Conservation (phyloP, 2,113 vertebrate genomes). For the Procavia capensis region DNA sequence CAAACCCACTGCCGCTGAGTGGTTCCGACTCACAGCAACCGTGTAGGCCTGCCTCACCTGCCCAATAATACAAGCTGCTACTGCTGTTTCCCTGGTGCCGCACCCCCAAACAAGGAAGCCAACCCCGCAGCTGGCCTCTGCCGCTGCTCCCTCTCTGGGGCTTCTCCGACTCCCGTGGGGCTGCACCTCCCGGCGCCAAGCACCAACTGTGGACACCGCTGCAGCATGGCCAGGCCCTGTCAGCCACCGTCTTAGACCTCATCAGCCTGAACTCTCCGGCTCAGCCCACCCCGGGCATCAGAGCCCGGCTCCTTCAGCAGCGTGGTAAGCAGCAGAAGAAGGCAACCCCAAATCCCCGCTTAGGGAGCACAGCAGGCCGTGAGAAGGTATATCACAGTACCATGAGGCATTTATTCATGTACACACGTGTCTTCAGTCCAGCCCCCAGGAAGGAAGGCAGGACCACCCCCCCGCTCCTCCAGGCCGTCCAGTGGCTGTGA, state of each 20-base stretch:
- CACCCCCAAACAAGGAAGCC: background rate
- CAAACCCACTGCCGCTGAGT: too few relatives aligned
- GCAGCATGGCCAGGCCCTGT: background rate
- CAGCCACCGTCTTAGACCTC: background rate
- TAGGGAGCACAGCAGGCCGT: background rate
- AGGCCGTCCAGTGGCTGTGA: background rate
- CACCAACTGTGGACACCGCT: background rate
- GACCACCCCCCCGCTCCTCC: constrained; percentile 2
- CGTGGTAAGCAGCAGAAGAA: background rate
- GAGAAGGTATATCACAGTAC: background rate
- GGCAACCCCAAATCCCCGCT: background rate
- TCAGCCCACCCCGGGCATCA: background rate
- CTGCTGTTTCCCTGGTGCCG: background rate
- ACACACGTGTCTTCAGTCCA: background rate
- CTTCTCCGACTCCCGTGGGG: background rate
- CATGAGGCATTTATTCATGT: background rate
- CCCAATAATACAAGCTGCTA: background rate
- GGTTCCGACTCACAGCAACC: too few relatives aligned
- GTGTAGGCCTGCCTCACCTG: too few relatives aligned
- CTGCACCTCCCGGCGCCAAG: background rate
- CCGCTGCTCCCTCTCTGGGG: background rate
- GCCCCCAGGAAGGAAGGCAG: background rate
- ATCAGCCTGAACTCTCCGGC: background rate
- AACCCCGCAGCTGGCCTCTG: background rate
- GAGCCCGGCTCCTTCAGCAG: background rate